A percentile compares a stretch with the other conserved stretches of the same genome.
phyloP scores from a whole-genome alignment of 2,113 vertebrate species.

The Garra rufa region DNA sequence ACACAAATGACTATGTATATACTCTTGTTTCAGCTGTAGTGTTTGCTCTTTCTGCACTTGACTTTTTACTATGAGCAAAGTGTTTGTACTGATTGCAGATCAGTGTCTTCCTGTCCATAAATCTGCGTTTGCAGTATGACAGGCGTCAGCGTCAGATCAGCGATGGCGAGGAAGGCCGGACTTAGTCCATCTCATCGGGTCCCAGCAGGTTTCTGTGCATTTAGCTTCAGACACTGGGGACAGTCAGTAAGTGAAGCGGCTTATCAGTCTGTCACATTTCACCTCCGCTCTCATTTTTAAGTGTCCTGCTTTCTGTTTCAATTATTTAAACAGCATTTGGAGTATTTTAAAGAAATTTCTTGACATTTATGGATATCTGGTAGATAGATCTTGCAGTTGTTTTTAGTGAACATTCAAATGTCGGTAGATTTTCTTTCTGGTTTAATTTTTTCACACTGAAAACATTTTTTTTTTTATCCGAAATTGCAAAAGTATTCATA shows the following conservation, averaged over 20 bases:
- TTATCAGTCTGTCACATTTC: neutral
- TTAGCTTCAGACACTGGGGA: slow-evolving; percentile 13
- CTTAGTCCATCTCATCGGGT: neutral
- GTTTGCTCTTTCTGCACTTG: neutral
- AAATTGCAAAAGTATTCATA: no score
- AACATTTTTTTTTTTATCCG: no score
- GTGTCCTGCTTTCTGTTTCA: neutral
- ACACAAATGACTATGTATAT: no score
- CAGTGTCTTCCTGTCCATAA: neutral
- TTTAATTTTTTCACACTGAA: neutral
- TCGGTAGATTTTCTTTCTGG: neutral
- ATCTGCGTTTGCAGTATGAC: neutral
- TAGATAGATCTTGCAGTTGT: neutral
- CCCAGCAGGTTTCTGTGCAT: slow-evolving; percentile 6
- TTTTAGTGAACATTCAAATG: neutral
- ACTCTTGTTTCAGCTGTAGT: neutral
- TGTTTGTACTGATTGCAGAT: neutral
- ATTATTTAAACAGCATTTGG: neutral
- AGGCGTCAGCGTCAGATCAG: neutral
- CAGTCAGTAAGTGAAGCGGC: neutral
- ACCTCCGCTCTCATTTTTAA: neutral
- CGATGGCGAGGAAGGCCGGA: neutral
- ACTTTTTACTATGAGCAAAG: neutral
- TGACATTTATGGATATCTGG: no score
- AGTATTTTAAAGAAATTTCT: neutral